A percentile compares a stretch with the other conserved stretches of the same genome.
Conservation (phyloP, 2,888 invertebrate species). For the Laothoe populi region DNA sequence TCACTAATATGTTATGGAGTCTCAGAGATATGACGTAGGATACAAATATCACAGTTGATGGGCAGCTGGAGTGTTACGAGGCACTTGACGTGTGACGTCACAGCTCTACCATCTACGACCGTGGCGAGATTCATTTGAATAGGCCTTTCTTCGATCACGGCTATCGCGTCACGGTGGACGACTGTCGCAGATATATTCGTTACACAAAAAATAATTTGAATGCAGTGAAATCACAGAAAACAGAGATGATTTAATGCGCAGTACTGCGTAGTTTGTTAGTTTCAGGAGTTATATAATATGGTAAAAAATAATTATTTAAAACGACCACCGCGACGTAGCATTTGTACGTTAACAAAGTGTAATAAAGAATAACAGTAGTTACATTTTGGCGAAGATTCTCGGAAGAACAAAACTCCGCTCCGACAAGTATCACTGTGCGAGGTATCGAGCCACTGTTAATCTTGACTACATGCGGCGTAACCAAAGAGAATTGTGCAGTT, state of each 20-base stretch:
- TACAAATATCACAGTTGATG: neutral
- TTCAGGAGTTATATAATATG: too few species aligned
- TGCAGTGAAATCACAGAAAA: neutral
- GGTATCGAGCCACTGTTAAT: constrained; percentile 11
- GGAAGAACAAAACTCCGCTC: neutral
- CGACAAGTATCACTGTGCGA: constrained; percentile 9
- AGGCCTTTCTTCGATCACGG: constrained; percentile 5
- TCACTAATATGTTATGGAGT: neutral
- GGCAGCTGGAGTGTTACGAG: neutral
- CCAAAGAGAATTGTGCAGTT: constrained; percentile 35
- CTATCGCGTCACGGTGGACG: neutral
- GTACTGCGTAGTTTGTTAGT: too few species aligned
- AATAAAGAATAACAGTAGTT: constrained; percentile 16
- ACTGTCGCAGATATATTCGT: neutral
- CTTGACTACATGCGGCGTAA: constrained; percentile 26
- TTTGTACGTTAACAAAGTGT: neutral
- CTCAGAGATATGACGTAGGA: neutral
- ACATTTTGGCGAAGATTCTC: neutral
- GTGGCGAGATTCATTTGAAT: constrained; percentile 7
- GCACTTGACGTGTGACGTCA: constrained; percentile 11
- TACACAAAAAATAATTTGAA: neutral
- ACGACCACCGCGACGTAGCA: neutral
- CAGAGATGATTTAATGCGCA: too few species aligned
- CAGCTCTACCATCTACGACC: neutral
- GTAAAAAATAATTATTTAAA: neutral